These are phyloP conservation scores for Paramuricea clavata DNA, from an alignment of 92 coral and sea anemone species.

Conservation along the genomic window DNA sequence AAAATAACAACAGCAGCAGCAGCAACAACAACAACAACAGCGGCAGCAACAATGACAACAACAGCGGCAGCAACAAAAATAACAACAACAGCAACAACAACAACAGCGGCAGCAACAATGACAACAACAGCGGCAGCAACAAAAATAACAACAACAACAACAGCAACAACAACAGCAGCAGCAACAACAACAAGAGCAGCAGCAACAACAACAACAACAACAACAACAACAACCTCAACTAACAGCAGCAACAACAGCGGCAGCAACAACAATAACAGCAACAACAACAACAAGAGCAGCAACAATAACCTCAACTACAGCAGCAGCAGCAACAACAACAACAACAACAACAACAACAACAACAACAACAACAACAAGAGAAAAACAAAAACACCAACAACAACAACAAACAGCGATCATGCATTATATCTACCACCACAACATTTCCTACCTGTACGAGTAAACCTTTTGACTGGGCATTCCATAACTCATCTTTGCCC, in stretches of 20 bases:
- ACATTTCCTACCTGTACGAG: conserved; percentile 16
- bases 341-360: not conserved
- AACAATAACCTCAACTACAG: no score
- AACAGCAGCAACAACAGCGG: not conserved
- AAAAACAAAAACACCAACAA: not conserved
- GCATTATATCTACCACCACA: not conserved
- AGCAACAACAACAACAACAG: not conserved
- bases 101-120: not conserved
- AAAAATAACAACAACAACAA: not conserved
- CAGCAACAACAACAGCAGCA: not conserved
- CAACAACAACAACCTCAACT: not conserved
- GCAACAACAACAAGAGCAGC: not conserved
- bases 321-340: no score
- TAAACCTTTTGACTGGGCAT: conserved; percentile 22
- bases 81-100: not conserved
- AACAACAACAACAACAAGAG: not conserved
- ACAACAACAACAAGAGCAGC: not conserved
- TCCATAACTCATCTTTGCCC: not conserved
- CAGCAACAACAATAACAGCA: not conserved
- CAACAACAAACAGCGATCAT: not conserved
- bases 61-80: no score
- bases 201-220: not conserved
- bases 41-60: no score
- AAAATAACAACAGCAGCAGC: not conserved
- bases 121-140: not conserved